A percentile compares a stretch with the other conserved stretches of the same genome.
Conservation (phyloP, 2,888 invertebrate species). For the Temnothorax unifasciatus region DNA sequence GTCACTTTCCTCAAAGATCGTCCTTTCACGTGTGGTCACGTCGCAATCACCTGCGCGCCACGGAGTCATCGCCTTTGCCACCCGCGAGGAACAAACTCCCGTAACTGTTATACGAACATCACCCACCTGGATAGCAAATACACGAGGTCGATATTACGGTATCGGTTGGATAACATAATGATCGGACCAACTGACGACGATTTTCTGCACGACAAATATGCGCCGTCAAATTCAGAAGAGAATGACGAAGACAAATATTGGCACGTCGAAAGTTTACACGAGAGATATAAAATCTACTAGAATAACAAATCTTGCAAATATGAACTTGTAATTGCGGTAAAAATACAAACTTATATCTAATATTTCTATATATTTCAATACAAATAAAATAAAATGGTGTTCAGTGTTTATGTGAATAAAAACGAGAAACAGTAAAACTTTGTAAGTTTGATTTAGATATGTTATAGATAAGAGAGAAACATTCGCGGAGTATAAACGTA, state of each 20-base stretch:
- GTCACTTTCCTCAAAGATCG: conserved; percentile 48
- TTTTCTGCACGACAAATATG: conserved; percentile 2
- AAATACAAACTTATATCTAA: background rate
- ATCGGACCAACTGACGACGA: background rate
- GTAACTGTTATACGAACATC: conserved; percentile 49
- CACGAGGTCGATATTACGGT: conserved; percentile 45
- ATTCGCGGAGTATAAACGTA: background rate
- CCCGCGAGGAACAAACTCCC: conserved; percentile 49
- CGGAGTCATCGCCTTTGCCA: conserved; percentile 54
- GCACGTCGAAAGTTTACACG: background rate
- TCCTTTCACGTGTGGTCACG: conserved; percentile 53
- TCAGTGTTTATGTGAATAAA: background rate
- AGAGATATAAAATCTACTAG: background rate
- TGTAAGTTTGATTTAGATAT: background rate
- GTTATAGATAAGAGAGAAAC: background rate
- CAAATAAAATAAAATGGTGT: background rate
- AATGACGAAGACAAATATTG: background rate
- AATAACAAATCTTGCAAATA: background rate
- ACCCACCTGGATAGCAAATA: conserved; percentile 51
- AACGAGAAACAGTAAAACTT: background rate
- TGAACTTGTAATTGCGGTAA: background rate
- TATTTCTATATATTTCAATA: background rate
- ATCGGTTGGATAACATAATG: conserved; percentile 9
- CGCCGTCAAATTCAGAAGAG: background rate
- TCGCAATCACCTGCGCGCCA: conserved; percentile 47